Base-by-base conservation (phyloP, 2,888 invertebrate species). In the Dendrolimus houi region DNA sequence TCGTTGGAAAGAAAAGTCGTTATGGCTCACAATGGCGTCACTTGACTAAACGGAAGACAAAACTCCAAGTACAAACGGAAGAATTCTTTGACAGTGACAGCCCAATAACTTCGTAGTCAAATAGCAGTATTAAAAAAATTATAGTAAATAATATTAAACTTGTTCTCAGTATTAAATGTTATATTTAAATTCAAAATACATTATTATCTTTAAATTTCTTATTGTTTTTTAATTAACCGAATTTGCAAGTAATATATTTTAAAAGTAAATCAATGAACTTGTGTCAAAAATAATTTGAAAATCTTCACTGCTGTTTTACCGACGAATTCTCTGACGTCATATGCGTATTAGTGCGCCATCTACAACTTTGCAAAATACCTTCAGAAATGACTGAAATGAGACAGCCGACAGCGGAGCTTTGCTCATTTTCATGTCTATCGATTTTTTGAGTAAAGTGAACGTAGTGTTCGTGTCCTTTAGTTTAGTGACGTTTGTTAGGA, bases 11-110 rank as follows among this genome's bases (percentile, higher is more conserved):
- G 75, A 81, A 89, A 92, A 94, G 94, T 94, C 94, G 94, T 94
- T 95, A 94, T 92, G 94, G 95, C 92, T 93, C 94, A 95, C 94
- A 95, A 95, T 95, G 95, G 95, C 95, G 95, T 95, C 94, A 93
- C 92, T 93, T 91, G 84, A 83, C 81, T 81, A 87, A 89, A 81
- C 87, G 87, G 87, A 86, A 85, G 76, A 79, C 60, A 56, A 40
- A 52, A 56, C 52, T 29, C 9, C 12, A 47, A 12, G 47, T 47
- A 47, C 47, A 10, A 47, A 47, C 47, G 47, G 47, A 47, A 47
- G 12, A 10, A 12, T 47, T 53, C 52, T 52, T 62, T 85, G 84
- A 83, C 85, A 84, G 60, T 71, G 69, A 75, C 77, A 72, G 67
- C 70, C 64, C 70, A 70, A 55, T 73, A 66, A 69, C 64, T 71